These are phyloP conservation scores for Mareca strepera DNA, from an alignment of 2,797 vertebrate species.

Conservation along the genomic window DNA sequence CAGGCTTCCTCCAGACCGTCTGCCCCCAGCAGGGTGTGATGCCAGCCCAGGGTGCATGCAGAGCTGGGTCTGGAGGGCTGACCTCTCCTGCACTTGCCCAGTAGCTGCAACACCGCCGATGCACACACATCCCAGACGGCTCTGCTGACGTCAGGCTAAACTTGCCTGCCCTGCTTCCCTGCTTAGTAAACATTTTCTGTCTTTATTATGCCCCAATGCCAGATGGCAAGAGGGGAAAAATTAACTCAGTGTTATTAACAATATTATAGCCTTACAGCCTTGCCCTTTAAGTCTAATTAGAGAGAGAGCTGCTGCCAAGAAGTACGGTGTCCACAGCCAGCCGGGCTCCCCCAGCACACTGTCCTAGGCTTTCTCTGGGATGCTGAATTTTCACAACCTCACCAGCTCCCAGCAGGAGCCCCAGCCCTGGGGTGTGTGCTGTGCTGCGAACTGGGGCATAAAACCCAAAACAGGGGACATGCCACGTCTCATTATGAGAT, in stretches of 20 bases:
- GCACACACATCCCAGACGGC: neutral
- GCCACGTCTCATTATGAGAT: neutral
- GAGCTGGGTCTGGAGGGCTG: neutral
- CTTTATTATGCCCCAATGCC: slow-evolving; percentile 6
- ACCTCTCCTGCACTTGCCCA: rapidly evolving
- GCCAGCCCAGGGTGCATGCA: neutral
- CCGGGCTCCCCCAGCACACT: neutral
- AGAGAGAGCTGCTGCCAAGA: slow-evolving; percentile 53
- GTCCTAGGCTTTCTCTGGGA: neutral
- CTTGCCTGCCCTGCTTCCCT: slow-evolving; percentile 41
- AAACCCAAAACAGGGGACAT: neutral
- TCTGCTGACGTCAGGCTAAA: slow-evolving; percentile 40
- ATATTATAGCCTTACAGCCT: slow-evolving; percentile 69
- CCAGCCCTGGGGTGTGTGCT: neutral
- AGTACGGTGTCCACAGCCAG: neutral
- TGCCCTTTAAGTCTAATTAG: slow-evolving; percentile 66
- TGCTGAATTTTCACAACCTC: neutral
- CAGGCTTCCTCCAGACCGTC: neutral
- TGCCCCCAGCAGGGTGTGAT: neutral
- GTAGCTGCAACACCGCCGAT: neutral
- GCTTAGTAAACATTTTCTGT: slow-evolving; percentile 69
- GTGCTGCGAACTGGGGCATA: neutral
- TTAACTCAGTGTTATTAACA: slow-evolving; percentile 70
- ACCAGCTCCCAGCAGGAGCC: neutral
- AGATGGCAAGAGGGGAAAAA: slow-evolving; percentile 52